phyloP scores from a whole-genome alignment of 2,113 vertebrate genomes.

The Saimiri boliviensis region DNA sequence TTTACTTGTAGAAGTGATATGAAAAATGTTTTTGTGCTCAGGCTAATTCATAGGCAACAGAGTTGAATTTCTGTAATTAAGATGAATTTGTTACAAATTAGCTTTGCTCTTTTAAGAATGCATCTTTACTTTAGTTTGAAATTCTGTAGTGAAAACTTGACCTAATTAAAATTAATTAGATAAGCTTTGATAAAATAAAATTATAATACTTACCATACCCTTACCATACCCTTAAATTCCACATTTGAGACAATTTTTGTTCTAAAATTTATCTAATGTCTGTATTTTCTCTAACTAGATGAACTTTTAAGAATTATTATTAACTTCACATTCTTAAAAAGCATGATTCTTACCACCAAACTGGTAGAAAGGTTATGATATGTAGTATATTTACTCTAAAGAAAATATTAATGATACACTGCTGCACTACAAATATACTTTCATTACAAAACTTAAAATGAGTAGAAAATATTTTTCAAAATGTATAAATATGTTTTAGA shows the following conservation, averaged over 20 bases:
- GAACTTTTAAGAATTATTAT: background rate
- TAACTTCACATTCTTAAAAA: background rate
- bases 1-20: background rate
- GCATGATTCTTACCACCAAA: background rate
- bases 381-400: background rate
- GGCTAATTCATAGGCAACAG: background rate
- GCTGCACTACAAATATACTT: background rate
- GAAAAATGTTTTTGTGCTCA: background rate
- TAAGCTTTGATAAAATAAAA: background rate
- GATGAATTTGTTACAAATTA: background rate
- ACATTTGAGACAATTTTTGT: background rate
- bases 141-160: background rate
- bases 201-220: too few relatives aligned
- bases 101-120: conserved; percentile 10
- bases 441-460: background rate
- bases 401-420: background rate
- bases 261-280: background rate
- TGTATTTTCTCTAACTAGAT: background rate
- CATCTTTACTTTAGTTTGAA: background rate
- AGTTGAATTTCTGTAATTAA: background rate
- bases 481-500: conserved; percentile 69
- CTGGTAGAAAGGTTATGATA: background rate
- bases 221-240: too few relatives aligned
- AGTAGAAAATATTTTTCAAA: conserved; percentile 18
- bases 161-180: conserved; percentile 5